phyloP scores from a whole-genome alignment of 2,113 vertebrate species.

The Nematolebias whitei region DNA sequence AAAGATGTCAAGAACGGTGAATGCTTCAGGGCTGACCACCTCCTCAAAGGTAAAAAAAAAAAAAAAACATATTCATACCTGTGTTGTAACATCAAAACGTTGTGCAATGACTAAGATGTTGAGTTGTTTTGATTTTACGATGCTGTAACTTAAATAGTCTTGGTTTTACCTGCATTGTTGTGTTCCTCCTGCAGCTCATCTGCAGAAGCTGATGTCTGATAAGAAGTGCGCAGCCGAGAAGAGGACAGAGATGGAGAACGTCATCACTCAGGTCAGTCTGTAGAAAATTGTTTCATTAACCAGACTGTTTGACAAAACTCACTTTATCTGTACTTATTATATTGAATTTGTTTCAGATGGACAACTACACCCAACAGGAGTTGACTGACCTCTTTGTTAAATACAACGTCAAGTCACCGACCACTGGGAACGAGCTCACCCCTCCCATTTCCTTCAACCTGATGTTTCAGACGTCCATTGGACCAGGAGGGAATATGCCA shows the following conservation, averaged over 20 bases:
- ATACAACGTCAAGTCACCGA: slow-evolving; percentile 94
- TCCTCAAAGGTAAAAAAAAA: slow-evolving; percentile 91
- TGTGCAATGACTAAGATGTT: neutral
- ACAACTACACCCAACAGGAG: slow-evolving; percentile 93
- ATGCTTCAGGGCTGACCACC: slow-evolving; percentile 96
- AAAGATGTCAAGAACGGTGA: slow-evolving; percentile 96
- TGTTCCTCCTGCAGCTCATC: slow-evolving; percentile 81
- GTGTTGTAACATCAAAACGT: no score
- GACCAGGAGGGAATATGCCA: slow-evolving; percentile 95
- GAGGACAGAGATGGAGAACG: slow-evolving; percentile 93
- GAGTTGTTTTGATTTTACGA: no score
- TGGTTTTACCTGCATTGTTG: no score
- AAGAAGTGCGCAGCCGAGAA: slow-evolving; percentile 94
- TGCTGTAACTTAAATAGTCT: no score
- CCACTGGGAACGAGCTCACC: slow-evolving; percentile 93
- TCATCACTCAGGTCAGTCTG: slow-evolving; percentile 86
- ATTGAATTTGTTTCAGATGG: slow-evolving; percentile 82
- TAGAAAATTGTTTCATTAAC: no score
- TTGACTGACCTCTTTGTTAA: slow-evolving; percentile 92
- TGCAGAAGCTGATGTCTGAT: slow-evolving; percentile 97
- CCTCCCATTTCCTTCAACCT: slow-evolving; percentile 95
- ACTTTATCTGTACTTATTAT: neutral
- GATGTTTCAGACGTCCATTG: slow-evolving; percentile 99
- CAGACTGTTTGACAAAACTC: neutral
- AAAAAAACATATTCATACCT: no score